phyloP scores from a whole-genome alignment of 2,113 vertebrate species.

The Oplegnathus fasciatus region DNA sequence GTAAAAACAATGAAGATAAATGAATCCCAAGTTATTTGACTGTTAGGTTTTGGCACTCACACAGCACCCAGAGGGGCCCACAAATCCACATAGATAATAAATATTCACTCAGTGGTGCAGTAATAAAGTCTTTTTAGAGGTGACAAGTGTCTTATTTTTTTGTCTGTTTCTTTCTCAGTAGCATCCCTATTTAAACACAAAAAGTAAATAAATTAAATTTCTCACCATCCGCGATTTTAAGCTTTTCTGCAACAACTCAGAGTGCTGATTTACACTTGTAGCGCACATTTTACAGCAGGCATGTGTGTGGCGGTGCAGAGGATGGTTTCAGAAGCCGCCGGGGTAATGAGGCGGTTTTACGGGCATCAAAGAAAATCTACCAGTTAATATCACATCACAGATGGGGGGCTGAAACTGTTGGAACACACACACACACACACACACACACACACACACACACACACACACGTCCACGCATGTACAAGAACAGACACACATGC shows the following conservation, averaged over 20 bases:
- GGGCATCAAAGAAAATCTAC: conserved; percentile 60
- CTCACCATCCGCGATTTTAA: not conserved
- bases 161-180: not conserved
- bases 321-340: conserved; percentile 15
- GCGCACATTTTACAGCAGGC: not conserved
- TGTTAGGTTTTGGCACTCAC: not conserved
- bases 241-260: not conserved
- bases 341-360: conserved; percentile 60
- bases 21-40: not conserved
- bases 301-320: conserved; percentile 29
- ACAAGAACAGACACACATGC: not conserved
- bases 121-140: not conserved
- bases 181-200: no score
- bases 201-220: not conserved
- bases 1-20: not conserved
- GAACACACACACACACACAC: conserved; percentile 20
- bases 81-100: conserved; percentile 23
- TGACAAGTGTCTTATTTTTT: not conserved
- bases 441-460: conserved; percentile 13
- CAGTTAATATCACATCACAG: conserved; percentile 57
- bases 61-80: not conserved
- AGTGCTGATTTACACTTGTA: conserved; percentile 19
- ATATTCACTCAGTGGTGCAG: not conserved
- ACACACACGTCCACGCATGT: not conserved
- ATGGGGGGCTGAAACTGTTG: conserved; percentile 45